Evolutionary conservation across 2,113 vertebrate species (phyloP), one percentile per base, ranked within the genome.

Genomic region (Dicaeum eximium): DNA sequence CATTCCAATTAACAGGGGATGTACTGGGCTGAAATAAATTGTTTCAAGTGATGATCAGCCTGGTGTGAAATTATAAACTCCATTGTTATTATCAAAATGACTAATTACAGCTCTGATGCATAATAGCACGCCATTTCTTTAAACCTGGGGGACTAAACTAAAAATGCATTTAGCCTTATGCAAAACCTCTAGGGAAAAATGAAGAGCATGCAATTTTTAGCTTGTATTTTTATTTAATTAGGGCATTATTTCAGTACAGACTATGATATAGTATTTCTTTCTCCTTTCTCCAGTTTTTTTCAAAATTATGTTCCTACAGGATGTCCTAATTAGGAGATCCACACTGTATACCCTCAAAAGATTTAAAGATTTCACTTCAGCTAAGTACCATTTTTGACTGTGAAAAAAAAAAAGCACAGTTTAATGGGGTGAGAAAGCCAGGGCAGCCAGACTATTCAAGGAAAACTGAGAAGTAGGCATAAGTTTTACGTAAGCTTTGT

Each of bases 31-130:
- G 92, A 95, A 95, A 88, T 66, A 90, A 96, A 86, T 64, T 20
- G 44, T 20, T 95, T 95, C 88, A 95, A 94, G 94, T 88, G 90
- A 86, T 94, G 88, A 88, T 83, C 90, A 96, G 71, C 90, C 88
- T 95, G 82, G 71, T 97, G 93, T 96, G 85, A 96, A 96, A 96
- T 95, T 56, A 95, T 93, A 38, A 97, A 94, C 64, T 80, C 67
- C 40, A 53, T 80, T 93, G 85, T 95, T 88, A 92, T 11, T 71
- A 90, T 77, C 50, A 86, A 92, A 97, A 86, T 86, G 40, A 85
- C 79, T 96, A 92, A 96, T 96, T 96, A 83, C 85, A 80, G 57
- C 78, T 81, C 62, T 71, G 53, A 71, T 93, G 58, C 35, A 86
- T 62, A 94, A 80, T 67, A 88, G 24, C 50, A 73, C 35, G 83